Evolutionary conservation across 2,797 vertebrate species (phyloP).

Genomic region (Pangasius mekongensis): DNA sequence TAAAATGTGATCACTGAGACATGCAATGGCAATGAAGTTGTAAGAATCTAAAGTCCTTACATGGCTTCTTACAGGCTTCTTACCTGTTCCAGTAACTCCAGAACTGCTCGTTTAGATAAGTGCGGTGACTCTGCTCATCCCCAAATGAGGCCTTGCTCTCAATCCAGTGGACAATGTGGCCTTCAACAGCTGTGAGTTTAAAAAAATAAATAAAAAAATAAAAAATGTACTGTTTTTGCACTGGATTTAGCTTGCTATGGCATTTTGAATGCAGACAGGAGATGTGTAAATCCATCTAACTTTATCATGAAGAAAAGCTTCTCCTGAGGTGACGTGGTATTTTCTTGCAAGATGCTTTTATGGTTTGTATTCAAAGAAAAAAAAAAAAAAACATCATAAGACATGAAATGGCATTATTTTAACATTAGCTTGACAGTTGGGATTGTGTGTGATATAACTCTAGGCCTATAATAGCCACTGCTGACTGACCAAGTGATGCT

Average conservation of each 20-base stretch:
- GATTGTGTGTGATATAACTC: constrained; percentile 27
- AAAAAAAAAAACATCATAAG: constrained; percentile 27
- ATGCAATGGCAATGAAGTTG: not conserved
- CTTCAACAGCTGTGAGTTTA: constrained; percentile 86
- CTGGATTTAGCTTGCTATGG: not conserved
- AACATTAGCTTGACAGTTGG: constrained; percentile 40
- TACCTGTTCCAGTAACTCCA: constrained; percentile 99
- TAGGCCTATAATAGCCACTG: constrained; percentile 15
- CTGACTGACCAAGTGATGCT: constrained; percentile 15
- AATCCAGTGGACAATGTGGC: constrained; percentile 97
- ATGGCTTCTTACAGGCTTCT: constrained; percentile 66
- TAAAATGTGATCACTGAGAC: not conserved
- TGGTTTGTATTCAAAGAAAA: constrained; percentile 16
- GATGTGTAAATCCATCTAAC: constrained; percentile 26
- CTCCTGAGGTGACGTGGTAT: constrained; percentile 50
- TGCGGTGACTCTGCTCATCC: constrained; percentile 93
- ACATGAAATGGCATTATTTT: constrained; percentile 20
- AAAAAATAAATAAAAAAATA: constrained; percentile 32
- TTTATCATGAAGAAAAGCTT: constrained; percentile 18
- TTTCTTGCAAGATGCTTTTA: constrained; percentile 38
- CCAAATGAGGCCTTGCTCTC: constrained; percentile 99
- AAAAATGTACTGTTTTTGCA: not conserved
- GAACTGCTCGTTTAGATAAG: constrained; percentile 96
- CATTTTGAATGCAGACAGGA: constrained; percentile 12
- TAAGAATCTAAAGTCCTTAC: not conserved